Percentiles rank a stretch among this genome's conserved stretches.
phyloP scores from a whole-genome alignment of 1,140 invertebrate species.

The Lepidostoma basale region DNA sequence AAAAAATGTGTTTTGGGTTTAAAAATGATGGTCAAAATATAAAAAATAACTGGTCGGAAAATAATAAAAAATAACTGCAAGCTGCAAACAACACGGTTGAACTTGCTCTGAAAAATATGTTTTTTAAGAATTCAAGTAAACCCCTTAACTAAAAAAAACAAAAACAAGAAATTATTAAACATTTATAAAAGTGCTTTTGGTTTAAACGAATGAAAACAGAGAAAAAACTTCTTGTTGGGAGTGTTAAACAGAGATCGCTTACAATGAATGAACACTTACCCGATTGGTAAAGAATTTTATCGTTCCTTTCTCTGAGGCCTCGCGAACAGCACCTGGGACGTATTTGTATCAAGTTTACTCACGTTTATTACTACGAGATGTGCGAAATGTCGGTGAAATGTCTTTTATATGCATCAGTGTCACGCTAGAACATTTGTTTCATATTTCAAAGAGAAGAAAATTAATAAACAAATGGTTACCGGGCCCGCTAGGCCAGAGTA shows the following conservation, averaged over 20 bases:
- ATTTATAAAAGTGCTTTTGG: neutral
- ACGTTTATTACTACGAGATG: neutral
- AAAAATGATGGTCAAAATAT: too few species aligned
- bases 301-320: neutral
- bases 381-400: neutral
- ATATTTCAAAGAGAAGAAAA: neutral
- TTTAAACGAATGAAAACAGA: too few species aligned
- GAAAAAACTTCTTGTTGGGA: too few species aligned
- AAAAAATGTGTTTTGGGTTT: too few species aligned
- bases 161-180: neutral
- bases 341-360: neutral
- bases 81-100: too few species aligned
- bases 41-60: too few species aligned
- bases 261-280: slow-evolving; percentile 5
- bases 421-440: neutral
- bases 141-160: neutral
- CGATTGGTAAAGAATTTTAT: neutral
- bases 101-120: too few species aligned
- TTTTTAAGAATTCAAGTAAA: neutral
- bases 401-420: neutral
- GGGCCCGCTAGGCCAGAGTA: neutral
- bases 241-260: neutral
- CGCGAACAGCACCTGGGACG: neutral
- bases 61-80: too few species aligned
- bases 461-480: neutral